These are phyloP conservation scores for Zaprionus bogoriensis DNA, from an alignment of 2,888 invertebrate genomes.

Conservation along the genomic window DNA sequence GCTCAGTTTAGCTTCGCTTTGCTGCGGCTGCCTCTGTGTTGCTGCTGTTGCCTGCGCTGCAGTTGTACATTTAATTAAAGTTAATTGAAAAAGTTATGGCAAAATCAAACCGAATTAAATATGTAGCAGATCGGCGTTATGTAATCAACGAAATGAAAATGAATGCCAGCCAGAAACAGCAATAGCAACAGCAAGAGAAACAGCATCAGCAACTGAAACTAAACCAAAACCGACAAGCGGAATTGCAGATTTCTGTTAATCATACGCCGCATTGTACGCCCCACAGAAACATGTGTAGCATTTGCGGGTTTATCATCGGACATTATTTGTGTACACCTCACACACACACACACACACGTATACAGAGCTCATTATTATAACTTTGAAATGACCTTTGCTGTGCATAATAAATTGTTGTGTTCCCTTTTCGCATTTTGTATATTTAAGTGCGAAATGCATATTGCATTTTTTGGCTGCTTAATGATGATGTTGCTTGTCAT, in stretches of 20 bases:
- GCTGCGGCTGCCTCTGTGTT: slow-evolving; percentile 1
- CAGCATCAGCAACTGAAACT: slow-evolving; percentile 1
- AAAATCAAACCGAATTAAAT: slow-evolving; percentile 72
- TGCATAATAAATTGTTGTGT: slow-evolving; percentile 54
- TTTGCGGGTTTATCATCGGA: slow-evolving; percentile 28
- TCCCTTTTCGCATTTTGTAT: slow-evolving; percentile 52
- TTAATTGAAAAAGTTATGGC: slow-evolving; percentile 72
- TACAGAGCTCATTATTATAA: slow-evolving; percentile 43
- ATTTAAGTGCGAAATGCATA: slow-evolving; percentile 67
- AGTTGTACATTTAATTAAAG: slow-evolving; percentile 69
- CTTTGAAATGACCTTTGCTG: slow-evolving; percentile 64
- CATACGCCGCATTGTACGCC: slow-evolving; percentile 34
- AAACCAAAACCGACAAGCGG: slow-evolving; percentile 3
- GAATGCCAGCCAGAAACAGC: slow-evolving; percentile 16
- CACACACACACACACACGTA: neutral
- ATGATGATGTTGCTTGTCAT: slow-evolving; percentile 60
- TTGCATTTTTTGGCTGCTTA: slow-evolving; percentile 63
- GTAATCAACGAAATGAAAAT: slow-evolving; percentile 51
- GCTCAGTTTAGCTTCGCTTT: slow-evolving; percentile 8
- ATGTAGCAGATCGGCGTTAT: slow-evolving; percentile 54
- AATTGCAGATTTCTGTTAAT: slow-evolving; percentile 49
- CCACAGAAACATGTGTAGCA: neutral
- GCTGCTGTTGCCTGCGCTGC: slow-evolving; percentile 2
- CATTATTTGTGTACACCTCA: slow-evolving; percentile 33
- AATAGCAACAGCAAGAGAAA: too few species aligned